Conservation (phyloP, 2,113 vertebrate genomes). For the Raphicerus campestris region DNA sequence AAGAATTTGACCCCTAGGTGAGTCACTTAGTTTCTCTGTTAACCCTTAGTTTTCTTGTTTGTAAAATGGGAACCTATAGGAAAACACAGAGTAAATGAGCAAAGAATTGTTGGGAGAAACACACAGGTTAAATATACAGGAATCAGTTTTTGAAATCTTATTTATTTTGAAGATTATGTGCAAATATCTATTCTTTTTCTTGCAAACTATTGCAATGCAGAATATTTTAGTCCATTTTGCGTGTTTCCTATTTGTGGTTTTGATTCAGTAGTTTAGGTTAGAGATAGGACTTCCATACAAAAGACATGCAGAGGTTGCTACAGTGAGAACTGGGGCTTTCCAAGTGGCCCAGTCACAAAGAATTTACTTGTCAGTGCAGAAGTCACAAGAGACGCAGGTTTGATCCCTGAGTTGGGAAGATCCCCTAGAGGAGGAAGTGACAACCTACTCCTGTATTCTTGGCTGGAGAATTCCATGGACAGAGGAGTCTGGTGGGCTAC, state of each 20-base stretch:
- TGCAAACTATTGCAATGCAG: neutral
- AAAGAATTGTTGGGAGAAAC: neutral
- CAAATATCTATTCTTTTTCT: neutral
- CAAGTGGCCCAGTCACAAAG: neutral
- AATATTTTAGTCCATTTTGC: neutral
- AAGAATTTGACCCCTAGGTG: neutral
- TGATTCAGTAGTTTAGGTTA: neutral
- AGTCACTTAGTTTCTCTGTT: neutral
- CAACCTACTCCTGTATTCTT: neutral
- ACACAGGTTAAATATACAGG: neutral
- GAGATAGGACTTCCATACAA: neutral
- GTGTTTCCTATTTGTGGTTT: neutral
- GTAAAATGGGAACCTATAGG: neutral
- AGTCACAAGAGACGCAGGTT: neutral
- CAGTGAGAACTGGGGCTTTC: constrained; percentile 22
- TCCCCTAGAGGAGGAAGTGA: neutral
- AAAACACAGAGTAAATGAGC: neutral
- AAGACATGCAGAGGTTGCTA: constrained; percentile 20
- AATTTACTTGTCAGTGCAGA: neutral
- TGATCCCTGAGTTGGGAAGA: neutral
- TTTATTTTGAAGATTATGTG: neutral
- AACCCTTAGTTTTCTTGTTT: neutral
- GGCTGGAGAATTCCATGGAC: neutral
- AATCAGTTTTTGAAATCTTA: neutral
- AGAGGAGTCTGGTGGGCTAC: neutral